Evolutionary conservation across 2,888 invertebrate species (phyloP).

Genomic region (Ichneumoninae sp.): DNA sequence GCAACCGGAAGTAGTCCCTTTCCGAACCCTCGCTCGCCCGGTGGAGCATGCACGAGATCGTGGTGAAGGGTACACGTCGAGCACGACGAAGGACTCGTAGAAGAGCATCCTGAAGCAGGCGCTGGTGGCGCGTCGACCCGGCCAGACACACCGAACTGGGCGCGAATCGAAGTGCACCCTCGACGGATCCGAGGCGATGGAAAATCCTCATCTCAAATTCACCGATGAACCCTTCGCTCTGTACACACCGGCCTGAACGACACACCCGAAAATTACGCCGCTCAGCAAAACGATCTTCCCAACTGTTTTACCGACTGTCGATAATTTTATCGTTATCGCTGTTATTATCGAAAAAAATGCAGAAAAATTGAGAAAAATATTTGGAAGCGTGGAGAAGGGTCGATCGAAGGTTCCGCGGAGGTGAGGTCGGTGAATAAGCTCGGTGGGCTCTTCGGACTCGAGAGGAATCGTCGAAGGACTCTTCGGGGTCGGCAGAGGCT

Average conservation of each 20-base stretch:
- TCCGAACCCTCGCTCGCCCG: constrained; percentile 40
- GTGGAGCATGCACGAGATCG: constrained; percentile 68
- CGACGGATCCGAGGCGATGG: constrained; percentile 33
- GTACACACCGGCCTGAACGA: constrained; percentile 51
- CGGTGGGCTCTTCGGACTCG: background rate
- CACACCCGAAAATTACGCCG: constrained; percentile 18
- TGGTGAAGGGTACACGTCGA: constrained; percentile 68
- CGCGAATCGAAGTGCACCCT: constrained; percentile 20
- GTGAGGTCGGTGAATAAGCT: background rate
- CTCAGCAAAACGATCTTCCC: constrained; percentile 3
- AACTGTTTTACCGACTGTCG: constrained; percentile 6
- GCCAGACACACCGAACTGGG: constrained; percentile 49
- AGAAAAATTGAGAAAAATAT: background rate
- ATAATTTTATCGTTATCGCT: constrained; percentile 24
- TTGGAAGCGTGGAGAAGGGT: background rate
- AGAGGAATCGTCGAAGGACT: background rate
- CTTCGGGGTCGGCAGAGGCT: constrained; percentile 4
- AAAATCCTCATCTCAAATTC: constrained; percentile 20
- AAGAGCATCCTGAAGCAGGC: constrained; percentile 68
- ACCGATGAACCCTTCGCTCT: constrained; percentile 30
- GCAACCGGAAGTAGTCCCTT: background rate
- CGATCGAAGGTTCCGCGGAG: constrained; percentile 32
- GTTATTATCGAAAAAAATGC: background rate
- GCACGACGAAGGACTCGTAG: constrained; percentile 71
- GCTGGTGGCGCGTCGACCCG: constrained; percentile 60